Conservation (phyloP, 2,113 vertebrate genomes). For the Chamaetylas fuelleborni region DNA sequence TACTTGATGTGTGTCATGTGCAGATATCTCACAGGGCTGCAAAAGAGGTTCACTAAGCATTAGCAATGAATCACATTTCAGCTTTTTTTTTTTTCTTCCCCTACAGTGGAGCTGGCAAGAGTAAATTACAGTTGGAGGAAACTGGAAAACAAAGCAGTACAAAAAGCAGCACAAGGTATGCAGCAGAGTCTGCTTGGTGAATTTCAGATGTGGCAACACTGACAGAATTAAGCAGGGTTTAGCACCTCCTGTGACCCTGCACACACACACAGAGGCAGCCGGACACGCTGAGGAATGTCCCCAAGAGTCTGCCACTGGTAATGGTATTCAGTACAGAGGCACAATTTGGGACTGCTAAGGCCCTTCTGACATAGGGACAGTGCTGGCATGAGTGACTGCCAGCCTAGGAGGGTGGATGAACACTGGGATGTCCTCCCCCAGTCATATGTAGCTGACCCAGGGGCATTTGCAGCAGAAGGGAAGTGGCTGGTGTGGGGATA, state of each 20-base stretch:
- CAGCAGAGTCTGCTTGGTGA: not conserved
- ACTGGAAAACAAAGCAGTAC: not conserved
- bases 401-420: too few species aligned
- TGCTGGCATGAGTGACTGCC: accelerated
- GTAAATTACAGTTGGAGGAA: not conserved
- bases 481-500: not conserved
- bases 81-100: not conserved
- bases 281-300: accelerated
- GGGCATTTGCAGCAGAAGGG: not conserved
- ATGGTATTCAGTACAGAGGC: not conserved
- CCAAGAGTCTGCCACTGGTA: not conserved
- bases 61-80: not conserved
- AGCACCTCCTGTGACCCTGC: not conserved
- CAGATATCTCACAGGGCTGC: not conserved
- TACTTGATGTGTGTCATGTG: not conserved
- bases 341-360: accelerated
- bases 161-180: not conserved
- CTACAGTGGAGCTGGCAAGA: not conserved
- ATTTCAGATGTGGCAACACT: not conserved
- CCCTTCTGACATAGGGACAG: accelerated
- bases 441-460: not conserved
- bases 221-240: not conserved
- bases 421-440: accelerated
- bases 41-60: not conserved
- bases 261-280: too few species aligned